phyloP scores from a whole-genome alignment of 2,113 vertebrate species.

The Psammodynastes pulverulentus region DNA sequence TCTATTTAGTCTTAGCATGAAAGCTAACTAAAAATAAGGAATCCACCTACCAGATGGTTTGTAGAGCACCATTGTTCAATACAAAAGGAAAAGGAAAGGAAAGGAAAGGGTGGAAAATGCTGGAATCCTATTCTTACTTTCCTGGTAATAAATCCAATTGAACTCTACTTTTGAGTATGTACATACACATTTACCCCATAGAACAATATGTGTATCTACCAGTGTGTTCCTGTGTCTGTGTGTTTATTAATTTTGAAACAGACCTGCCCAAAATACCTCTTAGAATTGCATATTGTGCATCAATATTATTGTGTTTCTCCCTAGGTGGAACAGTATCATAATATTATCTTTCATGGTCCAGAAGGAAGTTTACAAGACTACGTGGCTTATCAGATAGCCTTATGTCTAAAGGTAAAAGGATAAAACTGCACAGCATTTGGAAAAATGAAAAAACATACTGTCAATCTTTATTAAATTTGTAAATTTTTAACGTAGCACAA shows the following conservation, averaged over 20 bases:
- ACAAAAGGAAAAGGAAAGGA: background rate
- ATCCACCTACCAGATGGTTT: background rate
- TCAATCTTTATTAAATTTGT: conserved; percentile 33
- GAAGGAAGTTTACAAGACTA: conserved; percentile 93
- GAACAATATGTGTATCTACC: background rate
- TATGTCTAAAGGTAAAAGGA: conserved; percentile 80
- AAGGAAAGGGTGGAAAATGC: background rate
- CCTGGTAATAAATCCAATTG: background rate
- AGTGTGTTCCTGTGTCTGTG: background rate
- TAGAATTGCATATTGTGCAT: background rate
- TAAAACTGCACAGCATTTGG: background rate
- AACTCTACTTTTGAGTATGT: background rate
- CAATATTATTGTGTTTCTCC: conserved; percentile 38
- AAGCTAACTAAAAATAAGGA: background rate
- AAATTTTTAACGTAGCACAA: conserved; percentile 75
- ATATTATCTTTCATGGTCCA: conserved; percentile 90
- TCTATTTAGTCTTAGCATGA: background rate
- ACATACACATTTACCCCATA: background rate
- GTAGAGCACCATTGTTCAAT: background rate
- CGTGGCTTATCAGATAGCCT: conserved; percentile 80
- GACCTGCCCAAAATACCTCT: background rate
- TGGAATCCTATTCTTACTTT: background rate
- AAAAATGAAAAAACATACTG: background rate
- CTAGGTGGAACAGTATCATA: conserved; percentile 91
- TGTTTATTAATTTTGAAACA: background rate